phyloP scores from a whole-genome alignment of 2,797 vertebrate genomes.

The Mormyrus hasselquistii region DNA sequence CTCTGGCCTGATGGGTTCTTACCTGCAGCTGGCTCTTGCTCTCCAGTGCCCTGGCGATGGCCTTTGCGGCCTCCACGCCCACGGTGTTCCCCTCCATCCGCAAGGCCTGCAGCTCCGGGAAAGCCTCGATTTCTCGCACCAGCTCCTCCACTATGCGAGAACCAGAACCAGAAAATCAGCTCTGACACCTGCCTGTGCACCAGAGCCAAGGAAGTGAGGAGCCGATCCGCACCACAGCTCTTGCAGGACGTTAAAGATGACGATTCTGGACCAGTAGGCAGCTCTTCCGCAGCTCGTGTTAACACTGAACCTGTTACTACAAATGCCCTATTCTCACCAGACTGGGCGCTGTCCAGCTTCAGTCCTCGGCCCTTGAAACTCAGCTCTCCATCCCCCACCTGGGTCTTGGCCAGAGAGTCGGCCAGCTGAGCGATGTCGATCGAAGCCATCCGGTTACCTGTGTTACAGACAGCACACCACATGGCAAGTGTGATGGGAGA shows the following conservation, averaged over 20 bases:
- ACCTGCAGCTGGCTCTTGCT: slow-evolving; percentile 86
- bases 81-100: slow-evolving; percentile 91
- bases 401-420: slow-evolving; percentile 81
- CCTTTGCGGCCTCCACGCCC: slow-evolving; percentile 84
- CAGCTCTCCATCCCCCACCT: slow-evolving; percentile 80
- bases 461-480: not conserved
- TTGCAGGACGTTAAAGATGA: not conserved
- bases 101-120: slow-evolving; percentile 77
- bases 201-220: not conserved
- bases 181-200: not conserved
- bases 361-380: slow-evolving; percentile 91
- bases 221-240: not conserved
- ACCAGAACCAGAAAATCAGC: not conserved
- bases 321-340: slow-evolving; percentile 65
- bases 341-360: slow-evolving; percentile 84
- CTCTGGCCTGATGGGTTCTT: not conserved
- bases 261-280: not conserved
- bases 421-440: slow-evolving; percentile 82
- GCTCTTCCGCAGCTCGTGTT: not conserved
- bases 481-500: not conserved
- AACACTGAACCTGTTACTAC: not conserved
- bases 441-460: slow-evolving; percentile 73
- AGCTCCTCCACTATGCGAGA: slow-evolving; percentile 58
- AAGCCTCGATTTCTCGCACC: slow-evolving; percentile 81
- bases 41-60: slow-evolving; percentile 87